These are phyloP conservation scores for Sepiola atlantica DNA, from an alignment of 2,888 invertebrate genomes.

Conservation along the genomic window DNA sequence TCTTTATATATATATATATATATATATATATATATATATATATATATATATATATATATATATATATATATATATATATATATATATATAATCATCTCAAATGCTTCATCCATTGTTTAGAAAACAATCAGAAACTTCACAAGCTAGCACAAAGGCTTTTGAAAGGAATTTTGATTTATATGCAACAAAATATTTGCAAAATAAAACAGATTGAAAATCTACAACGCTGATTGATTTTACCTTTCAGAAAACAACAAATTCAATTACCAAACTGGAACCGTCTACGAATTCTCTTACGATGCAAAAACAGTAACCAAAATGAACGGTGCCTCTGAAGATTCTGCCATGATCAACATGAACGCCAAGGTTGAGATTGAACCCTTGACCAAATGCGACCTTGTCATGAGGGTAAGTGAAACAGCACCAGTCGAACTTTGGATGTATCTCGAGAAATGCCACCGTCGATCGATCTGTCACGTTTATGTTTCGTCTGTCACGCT, in stretches of 20 bases:
- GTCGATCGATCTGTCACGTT: background rate
- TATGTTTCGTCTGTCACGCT: too few species aligned
- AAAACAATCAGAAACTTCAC: background rate
- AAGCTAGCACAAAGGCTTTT: background rate
- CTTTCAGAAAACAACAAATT: slow-evolving; percentile 37
- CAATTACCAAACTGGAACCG: slow-evolving; percentile 79
- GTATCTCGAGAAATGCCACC: background rate
- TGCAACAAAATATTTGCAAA: background rate
- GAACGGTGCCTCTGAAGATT: slow-evolving; percentile 79
- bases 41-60: too few species aligned
- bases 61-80: too few species aligned
- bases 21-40: background rate
- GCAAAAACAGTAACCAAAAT: slow-evolving; percentile 82
- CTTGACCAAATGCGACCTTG: slow-evolving; percentile 75
- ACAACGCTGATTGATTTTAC: background rate
- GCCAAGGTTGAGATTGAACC: slow-evolving; percentile 75
- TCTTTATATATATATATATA: background rate
- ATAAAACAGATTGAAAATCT: too few species aligned
- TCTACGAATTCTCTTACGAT: slow-evolving; percentile 87
- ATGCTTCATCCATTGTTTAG: background rate
- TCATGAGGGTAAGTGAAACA: slow-evolving; percentile 72
- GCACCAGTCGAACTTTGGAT: background rate
- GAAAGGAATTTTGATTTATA: background rate
- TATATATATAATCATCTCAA: background rate
- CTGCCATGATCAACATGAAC: slow-evolving; percentile 73